phyloP scores from a whole-genome alignment of 2,888 invertebrate species.

The Agrilus cyanescens region DNA sequence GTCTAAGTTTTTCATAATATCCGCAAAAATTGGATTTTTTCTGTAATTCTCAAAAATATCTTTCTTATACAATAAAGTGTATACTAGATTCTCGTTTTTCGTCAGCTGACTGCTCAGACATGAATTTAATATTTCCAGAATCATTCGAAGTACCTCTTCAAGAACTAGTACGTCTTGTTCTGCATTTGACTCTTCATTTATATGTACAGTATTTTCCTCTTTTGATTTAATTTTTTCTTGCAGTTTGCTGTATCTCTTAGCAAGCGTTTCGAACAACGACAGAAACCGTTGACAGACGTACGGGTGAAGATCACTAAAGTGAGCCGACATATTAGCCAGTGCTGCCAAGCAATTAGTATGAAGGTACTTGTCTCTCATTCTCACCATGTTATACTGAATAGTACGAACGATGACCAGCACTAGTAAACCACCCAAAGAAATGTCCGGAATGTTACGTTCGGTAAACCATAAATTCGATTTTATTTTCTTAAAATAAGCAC shows the following conservation, averaged over 20 bases:
- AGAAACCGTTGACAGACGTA: slow-evolving; percentile 92
- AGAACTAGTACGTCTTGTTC: slow-evolving; percentile 83
- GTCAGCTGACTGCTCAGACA: slow-evolving; percentile 78
- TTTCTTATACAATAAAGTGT: slow-evolving; percentile 87
- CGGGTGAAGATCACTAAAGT: slow-evolving; percentile 84
- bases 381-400: slow-evolving; percentile 93
- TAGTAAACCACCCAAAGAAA: slow-evolving; percentile 86
- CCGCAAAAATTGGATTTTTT: slow-evolving; percentile 80
- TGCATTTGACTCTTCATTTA: slow-evolving; percentile 30
- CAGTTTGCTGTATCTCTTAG: slow-evolving; percentile 68
- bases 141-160: slow-evolving; percentile 93
- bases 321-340: slow-evolving; percentile 94
- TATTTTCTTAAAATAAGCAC: slow-evolving; percentile 50
- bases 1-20: slow-evolving; percentile 90
- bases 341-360: slow-evolving; percentile 98
- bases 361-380: slow-evolving; percentile 92
- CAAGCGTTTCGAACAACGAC: slow-evolving; percentile 80
- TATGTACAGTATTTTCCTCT: slow-evolving; percentile 15
- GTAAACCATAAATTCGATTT: slow-evolving; percentile 90
- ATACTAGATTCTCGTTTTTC: slow-evolving; percentile 85
- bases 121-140: slow-evolving; percentile 94
- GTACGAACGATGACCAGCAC: slow-evolving; percentile 92
- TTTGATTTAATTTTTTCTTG: slow-evolving; percentile 25
- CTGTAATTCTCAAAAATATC: slow-evolving; percentile 80
- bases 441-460: slow-evolving; percentile 80